A percentile compares a stretch with the other conserved stretches of the same genome.
Conservation (phyloP, 2,113 vertebrate species). For the Ictalurus punctatus region DNA sequence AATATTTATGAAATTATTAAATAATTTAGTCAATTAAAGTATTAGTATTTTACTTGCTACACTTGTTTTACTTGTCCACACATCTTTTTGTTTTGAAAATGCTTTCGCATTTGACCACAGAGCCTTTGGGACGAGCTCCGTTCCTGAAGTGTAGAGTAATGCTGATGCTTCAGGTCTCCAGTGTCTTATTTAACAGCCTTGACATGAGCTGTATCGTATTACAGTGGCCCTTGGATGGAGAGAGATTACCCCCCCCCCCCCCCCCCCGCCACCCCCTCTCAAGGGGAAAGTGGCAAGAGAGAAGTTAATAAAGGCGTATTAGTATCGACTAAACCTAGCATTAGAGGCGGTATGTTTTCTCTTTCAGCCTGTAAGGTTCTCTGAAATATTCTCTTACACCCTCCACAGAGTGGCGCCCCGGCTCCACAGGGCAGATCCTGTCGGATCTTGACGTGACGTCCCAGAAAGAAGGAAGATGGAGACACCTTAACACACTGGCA, state of each 20-base stretch:
- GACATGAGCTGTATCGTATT: neutral
- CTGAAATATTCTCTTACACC: neutral
- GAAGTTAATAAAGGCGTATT: neutral
- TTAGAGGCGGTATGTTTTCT: neutral
- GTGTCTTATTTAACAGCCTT: neutral
- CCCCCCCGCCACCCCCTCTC: too few species aligned
- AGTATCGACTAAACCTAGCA: neutral
- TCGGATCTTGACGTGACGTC: conserved; percentile 96
- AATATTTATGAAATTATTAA: neutral
- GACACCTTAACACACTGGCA: conserved; percentile 90
- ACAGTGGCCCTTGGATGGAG: neutral
- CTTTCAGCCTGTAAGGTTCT: neutral
- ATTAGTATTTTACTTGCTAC: neutral
- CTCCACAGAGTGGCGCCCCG: conserved; percentile 91
- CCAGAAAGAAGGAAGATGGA: conserved; percentile 94
- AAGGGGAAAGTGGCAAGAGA: neutral
- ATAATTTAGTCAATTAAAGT: neutral
- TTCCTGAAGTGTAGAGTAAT: neutral
- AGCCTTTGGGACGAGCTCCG: neutral
- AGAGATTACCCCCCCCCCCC: neutral
- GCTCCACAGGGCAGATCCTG: conserved; percentile 94
- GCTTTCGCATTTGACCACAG: neutral
- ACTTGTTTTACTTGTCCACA: neutral
- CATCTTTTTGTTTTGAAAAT: neutral
- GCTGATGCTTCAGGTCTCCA: neutral